Conservation (phyloP, 2,888 invertebrate species). For the Dioctria rufipes region DNA sequence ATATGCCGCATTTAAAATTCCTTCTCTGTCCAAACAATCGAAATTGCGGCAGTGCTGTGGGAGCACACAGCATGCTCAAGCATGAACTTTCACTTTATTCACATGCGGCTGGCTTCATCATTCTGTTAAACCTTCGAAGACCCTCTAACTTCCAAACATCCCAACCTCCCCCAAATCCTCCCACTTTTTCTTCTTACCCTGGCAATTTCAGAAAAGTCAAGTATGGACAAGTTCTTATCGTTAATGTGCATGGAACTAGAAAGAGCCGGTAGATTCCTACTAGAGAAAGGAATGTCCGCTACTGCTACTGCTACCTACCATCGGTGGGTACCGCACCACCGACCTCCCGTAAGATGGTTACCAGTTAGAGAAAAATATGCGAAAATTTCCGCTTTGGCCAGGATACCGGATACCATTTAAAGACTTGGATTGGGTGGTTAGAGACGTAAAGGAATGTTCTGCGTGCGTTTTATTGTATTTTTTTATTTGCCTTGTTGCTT, state of each 20-base stretch:
- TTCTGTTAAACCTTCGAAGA: not conserved
- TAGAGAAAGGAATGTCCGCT: no score
- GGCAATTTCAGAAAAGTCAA: slow-evolving; percentile 19
- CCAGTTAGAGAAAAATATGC: no score
- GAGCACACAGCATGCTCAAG: not conserved
- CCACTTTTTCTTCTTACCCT: not conserved
- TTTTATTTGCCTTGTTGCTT: no score
- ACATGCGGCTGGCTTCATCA: not conserved
- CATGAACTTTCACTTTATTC: slow-evolving; percentile 29
- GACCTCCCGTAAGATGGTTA: no score
- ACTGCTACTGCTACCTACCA: no score
- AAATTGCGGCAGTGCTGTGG: slow-evolving; percentile 24
- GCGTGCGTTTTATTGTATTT: no score
- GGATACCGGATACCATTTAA: no score
- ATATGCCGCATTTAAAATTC: slow-evolving; percentile 41
- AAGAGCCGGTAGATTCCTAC: no score
- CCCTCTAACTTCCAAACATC: not conserved
- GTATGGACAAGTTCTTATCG: slow-evolving; percentile 35
- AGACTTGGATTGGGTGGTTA: no score
- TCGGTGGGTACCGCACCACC: no score
- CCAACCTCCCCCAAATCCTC: not conserved
- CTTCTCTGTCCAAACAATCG: slow-evolving; percentile 10
- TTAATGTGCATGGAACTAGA: not conserved
- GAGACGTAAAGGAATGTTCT: no score
- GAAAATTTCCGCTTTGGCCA: no score